Conservation (phyloP, 2,888 invertebrate genomes). For the Chloroclysta siterata region DNA sequence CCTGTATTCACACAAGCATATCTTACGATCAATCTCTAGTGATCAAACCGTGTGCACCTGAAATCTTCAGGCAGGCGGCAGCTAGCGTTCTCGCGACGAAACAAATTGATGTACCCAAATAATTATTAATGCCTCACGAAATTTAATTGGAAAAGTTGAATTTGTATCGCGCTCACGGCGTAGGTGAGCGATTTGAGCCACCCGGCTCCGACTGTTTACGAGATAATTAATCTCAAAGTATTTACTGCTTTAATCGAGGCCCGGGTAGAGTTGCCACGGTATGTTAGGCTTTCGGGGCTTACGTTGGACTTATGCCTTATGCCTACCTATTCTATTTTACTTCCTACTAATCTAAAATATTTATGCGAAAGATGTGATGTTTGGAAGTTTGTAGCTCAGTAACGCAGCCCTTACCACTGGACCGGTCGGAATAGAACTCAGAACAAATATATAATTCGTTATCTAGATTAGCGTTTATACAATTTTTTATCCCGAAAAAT, state of each 20-base stretch:
- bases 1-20: constrained; percentile 17
- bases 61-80: constrained; percentile 63
- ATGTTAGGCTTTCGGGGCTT: constrained; percentile 6
- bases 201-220: constrained; percentile 81
- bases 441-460: too few species aligned
- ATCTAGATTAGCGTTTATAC: too few species aligned
- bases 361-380: too few species aligned
- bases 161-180: constrained; percentile 84
- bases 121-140: constrained; percentile 86
- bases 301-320: neutral
- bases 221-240: constrained; percentile 85
- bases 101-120: constrained; percentile 86
- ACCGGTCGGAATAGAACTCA: too few species aligned
- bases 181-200: constrained; percentile 82
- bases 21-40: constrained; percentile 50
- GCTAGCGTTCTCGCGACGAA: constrained; percentile 73
- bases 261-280: constrained; percentile 44
- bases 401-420: too few species aligned
- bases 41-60: constrained; percentile 42
- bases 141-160: constrained; percentile 86
- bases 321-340: too few species aligned
- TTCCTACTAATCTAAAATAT: too few species aligned
- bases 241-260: constrained; percentile 85
- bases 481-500: too few species aligned
- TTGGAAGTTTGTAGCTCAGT: too few species aligned